Percentiles rank a stretch among this genome's conserved stretches.
phyloP scores from a whole-genome alignment of 2,797 vertebrate genomes.

The Otus scops region DNA sequence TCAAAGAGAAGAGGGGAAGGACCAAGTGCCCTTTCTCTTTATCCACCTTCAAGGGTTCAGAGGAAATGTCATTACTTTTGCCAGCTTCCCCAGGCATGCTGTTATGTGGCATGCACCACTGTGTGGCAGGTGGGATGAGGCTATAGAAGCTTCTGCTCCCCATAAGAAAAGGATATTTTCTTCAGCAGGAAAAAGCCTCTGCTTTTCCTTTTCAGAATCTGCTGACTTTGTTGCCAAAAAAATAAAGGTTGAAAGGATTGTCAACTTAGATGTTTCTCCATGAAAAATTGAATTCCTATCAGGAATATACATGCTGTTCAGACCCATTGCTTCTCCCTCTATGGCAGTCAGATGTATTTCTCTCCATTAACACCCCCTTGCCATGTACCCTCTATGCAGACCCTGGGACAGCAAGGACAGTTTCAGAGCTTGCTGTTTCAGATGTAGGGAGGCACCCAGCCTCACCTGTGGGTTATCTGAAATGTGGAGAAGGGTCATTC shows the following conservation, averaged over 20 bases:
- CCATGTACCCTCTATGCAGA: background rate
- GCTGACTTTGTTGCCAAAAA: background rate
- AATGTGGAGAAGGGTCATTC: background rate
- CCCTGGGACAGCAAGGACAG: background rate
- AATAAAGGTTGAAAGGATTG: background rate
- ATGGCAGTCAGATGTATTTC: background rate
- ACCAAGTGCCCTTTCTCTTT: slow-evolving; percentile 5
- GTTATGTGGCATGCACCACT: background rate
- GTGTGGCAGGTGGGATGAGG: background rate
- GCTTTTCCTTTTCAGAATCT: background rate
- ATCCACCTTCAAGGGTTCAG: background rate
- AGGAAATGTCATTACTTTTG: background rate
- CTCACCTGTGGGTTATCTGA: background rate
- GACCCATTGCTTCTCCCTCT: background rate
- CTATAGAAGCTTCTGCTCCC: background rate
- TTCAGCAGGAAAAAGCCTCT: background rate
- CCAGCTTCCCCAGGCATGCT: background rate
- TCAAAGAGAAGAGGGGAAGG: background rate
- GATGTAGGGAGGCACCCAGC: background rate
- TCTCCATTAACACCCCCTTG: background rate
- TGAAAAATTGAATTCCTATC: background rate
- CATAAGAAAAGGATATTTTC: background rate
- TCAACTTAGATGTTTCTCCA: background rate
- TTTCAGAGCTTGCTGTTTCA: background rate
- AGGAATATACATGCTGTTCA: background rate